Conservation (phyloP, 2,888 invertebrate genomes). For the Diadegma fenestrale region DNA sequence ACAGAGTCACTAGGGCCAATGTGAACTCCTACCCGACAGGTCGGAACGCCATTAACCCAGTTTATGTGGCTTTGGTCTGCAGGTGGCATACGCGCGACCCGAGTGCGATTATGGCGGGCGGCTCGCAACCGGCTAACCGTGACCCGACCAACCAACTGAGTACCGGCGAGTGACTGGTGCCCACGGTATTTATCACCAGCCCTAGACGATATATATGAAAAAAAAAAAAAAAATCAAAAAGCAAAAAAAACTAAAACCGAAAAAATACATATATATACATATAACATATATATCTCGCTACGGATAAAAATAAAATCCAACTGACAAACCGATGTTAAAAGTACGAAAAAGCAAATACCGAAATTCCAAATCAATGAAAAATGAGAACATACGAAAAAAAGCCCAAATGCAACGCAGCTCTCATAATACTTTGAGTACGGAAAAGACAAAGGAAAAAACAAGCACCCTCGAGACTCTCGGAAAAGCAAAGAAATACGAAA, state of each 20-base stretch:
- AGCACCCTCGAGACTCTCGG: conserved; percentile 53
- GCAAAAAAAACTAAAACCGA: conserved; percentile 60
- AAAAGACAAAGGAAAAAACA: conserved; percentile 49
- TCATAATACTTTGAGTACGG: conserved; percentile 49
- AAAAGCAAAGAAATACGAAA: conserved; percentile 43
- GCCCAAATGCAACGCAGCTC: conserved; percentile 40
- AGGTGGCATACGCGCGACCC: conserved; percentile 83
- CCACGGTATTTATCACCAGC: conserved; percentile 85
- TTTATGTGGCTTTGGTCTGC: conserved; percentile 85
- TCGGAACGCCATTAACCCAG: conserved; percentile 85
- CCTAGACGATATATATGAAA: conserved; percentile 82
- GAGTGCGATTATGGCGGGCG: conserved; percentile 83
- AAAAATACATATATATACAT: conserved; percentile 71
- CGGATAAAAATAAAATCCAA: conserved; percentile 73
- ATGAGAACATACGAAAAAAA: conserved; percentile 32
- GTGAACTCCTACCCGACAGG: conserved; percentile 78
- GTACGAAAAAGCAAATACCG: conserved; percentile 52
- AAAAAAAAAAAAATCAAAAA: conserved; percentile 59
- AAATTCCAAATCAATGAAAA: conserved; percentile 62
- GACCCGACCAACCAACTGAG: conserved; percentile 83
- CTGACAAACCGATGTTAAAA: conserved; percentile 54
- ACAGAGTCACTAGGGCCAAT: conserved; percentile 84
- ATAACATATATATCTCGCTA: conserved; percentile 75
- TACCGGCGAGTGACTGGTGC: conserved; percentile 84
- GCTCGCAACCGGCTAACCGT: conserved; percentile 83